These are phyloP conservation scores for Chrysemys picta DNA, from an alignment of 2,113 vertebrate species.

Conservation along the genomic window DNA sequence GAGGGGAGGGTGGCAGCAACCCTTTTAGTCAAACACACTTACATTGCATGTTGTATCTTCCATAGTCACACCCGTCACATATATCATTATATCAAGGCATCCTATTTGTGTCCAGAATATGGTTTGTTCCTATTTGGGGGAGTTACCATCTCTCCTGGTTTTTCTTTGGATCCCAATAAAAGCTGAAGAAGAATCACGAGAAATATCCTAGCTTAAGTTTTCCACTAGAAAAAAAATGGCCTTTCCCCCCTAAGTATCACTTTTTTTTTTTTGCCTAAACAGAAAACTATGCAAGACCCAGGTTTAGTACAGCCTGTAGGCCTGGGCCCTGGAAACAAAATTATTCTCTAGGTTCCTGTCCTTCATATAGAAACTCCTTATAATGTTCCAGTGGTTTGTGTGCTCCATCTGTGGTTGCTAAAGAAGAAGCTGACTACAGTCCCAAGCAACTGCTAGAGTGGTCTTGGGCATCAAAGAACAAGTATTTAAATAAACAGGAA, in stretches of 20 bases:
- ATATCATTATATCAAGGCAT: neutral
- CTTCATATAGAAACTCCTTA: constrained; percentile 7
- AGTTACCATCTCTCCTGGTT: neutral
- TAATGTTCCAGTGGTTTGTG: neutral
- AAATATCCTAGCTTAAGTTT: rapidly evolving
- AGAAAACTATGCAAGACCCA: neutral
- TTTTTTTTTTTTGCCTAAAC: neutral
- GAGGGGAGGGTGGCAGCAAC: neutral
- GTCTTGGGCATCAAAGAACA: constrained; percentile 22
- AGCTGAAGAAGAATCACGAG: rapidly evolving
- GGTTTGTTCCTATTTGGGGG: neutral
- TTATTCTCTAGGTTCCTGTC: constrained; percentile 31
- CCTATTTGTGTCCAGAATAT: neutral
- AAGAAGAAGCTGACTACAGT: constrained; percentile 22
- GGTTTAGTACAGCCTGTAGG: constrained; percentile 13
- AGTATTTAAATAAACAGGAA: constrained; percentile 53
- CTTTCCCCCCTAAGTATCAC: neutral
- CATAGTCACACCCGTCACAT: neutral
- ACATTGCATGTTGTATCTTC: neutral
- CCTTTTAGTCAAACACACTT: neutral
- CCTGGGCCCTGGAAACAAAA: constrained; percentile 5
- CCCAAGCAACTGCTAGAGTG: neutral
- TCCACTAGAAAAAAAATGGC: neutral
- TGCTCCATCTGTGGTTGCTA: neutral
- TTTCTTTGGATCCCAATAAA: neutral